These are phyloP conservation scores for Lepus timidus DNA, from an alignment of 2,113 vertebrate species.

Conservation along the genomic window DNA sequence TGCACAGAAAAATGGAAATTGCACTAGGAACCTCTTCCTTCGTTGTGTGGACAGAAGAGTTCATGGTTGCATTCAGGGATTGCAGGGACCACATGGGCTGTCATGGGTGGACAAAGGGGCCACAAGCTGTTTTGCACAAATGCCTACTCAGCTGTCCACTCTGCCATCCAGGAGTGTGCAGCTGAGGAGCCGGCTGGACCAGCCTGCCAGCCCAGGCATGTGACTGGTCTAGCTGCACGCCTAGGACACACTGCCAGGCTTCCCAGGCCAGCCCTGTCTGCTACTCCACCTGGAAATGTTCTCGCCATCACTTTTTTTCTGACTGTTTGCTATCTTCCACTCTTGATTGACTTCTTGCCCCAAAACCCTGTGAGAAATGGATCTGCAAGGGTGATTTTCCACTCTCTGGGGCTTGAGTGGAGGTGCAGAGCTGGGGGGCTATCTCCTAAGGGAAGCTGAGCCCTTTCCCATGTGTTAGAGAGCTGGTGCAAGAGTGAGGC, in stretches of 20 bases:
- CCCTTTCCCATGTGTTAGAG: slow-evolving; percentile 48
- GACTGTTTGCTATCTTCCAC: slow-evolving; percentile 69
- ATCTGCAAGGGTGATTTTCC: slow-evolving; percentile 72
- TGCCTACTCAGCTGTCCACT: slow-evolving; percentile 79
- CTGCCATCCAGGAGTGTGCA: slow-evolving; percentile 82
- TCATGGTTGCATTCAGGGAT: slow-evolving; percentile 90
- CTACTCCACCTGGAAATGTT: slow-evolving; percentile 81
- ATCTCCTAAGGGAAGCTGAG: neutral
- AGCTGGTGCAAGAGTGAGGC: slow-evolving; percentile 72
- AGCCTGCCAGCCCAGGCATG: slow-evolving; percentile 83
- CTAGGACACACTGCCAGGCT: slow-evolving; percentile 83
- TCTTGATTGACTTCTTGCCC: slow-evolving; percentile 80
- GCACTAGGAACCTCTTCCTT: slow-evolving; percentile 88
- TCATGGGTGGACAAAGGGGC: slow-evolving; percentile 85
- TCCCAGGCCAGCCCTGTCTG: slow-evolving; percentile 79
- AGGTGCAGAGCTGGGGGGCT: slow-evolving; percentile 49
- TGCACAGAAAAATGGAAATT: slow-evolving; percentile 88
- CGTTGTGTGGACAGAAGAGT: slow-evolving; percentile 87
- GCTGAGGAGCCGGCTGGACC: slow-evolving; percentile 83
- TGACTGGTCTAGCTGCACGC: slow-evolving; percentile 77
- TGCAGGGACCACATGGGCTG: slow-evolving; percentile 85
- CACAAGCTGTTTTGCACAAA: slow-evolving; percentile 86
- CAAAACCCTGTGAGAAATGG: slow-evolving; percentile 76
- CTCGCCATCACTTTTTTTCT: slow-evolving; percentile 77
- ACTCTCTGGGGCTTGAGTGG: slow-evolving; percentile 62